Base-by-base conservation (phyloP, 2,888 invertebrate species). In the Andrena haemorrhoa region DNA sequence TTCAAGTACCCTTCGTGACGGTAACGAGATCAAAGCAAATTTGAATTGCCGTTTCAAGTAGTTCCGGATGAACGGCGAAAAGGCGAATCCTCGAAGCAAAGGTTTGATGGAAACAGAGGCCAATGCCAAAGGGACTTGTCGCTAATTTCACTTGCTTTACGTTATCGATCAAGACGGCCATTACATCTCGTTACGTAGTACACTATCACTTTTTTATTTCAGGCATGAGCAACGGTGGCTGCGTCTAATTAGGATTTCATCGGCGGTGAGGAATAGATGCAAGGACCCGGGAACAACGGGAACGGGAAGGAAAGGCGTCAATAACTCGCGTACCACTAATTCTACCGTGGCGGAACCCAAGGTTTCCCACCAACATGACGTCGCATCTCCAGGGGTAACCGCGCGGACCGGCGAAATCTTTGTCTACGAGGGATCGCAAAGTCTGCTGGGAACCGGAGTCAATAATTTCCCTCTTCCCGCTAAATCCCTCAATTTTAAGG, bases 311-410 rank as follows among this genome's bases (percentile, higher is more conserved):
- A 51, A 56, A 65, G 78, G 65, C 65, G 81, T 74, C 74, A 56
- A 64, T 81, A 84, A 84, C 53, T 82, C 75, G 41, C 60, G 49
- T 72, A 60, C 70, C 74, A 78, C 70, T 86, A 82, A 85, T 79
- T 83, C 85, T 56, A 49, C 75, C 70, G 61, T 71, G 71, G 72
- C 70, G 41, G 41, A 4, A 76, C 79, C 61, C 69, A 77, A 75
- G 79, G 53, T 83, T 81, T 71, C 72, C 73, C 74, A 47, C 73
- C 82, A 82, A 80, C 72, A 76, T 68, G 85, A 82, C 83, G 79
- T 84, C 77, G 70, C 69, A 83, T 73, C 75, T 83, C 74, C 49
- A 71, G 31, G 77, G 78, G 70, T 77, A 81, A 86, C 71, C 81
- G 47, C 41, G 47, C 20, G 7, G 29, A 16, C 65, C 49, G 31